These are phyloP conservation scores for Drosophila paulistorum DNA, from an alignment of 1,140 invertebrate species.

Conservation along the genomic window DNA sequence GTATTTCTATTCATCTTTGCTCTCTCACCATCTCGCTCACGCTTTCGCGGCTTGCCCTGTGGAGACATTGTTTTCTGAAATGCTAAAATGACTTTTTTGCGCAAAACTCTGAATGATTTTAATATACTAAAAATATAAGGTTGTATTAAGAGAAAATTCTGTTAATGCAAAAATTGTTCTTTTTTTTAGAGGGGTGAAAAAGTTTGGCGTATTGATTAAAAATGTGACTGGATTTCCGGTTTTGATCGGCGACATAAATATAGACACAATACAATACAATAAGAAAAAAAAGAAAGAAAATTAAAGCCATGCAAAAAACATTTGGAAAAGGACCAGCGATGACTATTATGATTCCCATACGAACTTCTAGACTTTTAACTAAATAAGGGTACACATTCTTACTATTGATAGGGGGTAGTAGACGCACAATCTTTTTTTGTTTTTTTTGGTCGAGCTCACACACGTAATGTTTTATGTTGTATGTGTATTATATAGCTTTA, in stretches of 20 bases:
- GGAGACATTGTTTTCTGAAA: background rate
- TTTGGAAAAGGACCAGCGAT: background rate
- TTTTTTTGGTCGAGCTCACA: constrained; percentile 58
- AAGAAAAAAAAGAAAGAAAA: background rate
- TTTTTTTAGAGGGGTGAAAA: background rate
- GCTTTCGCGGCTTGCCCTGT: background rate
- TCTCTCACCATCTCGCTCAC: background rate
- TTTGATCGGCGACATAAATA: background rate
- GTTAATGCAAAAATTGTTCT: background rate
- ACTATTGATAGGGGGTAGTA: constrained; percentile 67
- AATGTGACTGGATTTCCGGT: background rate
- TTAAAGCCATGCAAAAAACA: constrained; percentile 6
- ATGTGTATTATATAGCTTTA: constrained; percentile 31
- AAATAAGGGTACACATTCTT: constrained; percentile 72
- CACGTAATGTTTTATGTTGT: constrained; percentile 66
- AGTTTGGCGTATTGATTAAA: background rate
- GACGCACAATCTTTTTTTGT: constrained; percentile 62
- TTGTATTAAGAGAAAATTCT: background rate
- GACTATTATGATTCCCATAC: constrained; percentile 2
- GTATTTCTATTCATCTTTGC: background rate
- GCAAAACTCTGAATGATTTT: background rate
- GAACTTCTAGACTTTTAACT: constrained; percentile 9
- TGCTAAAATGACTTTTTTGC: background rate
- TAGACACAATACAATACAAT: background rate
- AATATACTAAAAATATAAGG: background rate